Evolutionary conservation across 2,888 invertebrate species (phyloP).

Genomic region (Apotomis betuletana): DNA sequence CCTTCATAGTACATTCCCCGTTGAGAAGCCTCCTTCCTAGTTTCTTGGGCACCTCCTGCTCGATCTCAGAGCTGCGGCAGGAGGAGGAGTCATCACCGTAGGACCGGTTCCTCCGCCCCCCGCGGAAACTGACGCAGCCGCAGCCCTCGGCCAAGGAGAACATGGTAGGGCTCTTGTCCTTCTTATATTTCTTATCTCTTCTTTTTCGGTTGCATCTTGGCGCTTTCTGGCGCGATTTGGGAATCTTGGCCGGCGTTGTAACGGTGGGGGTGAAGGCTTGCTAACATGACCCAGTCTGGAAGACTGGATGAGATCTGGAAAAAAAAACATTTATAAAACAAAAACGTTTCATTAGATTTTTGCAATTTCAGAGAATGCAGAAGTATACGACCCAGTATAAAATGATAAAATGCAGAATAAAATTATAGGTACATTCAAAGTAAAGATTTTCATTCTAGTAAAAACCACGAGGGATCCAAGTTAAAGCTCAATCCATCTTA

Average conservation of each 20-base stretch:
- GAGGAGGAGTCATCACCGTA: conserved; percentile 77
- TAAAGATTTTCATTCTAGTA: background rate
- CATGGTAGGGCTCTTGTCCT: conserved; percentile 79
- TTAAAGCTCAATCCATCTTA: background rate
- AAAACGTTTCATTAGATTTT: too few species aligned
- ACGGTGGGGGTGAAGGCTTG: conserved; percentile 27
- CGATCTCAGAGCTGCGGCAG: conserved; percentile 79
- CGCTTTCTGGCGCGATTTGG: conserved; percentile 69
- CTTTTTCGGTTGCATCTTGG: conserved; percentile 78
- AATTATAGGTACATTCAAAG: too few species aligned
- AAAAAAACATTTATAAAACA: background rate
- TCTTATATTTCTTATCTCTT: conserved; percentile 76
- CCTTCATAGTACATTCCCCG: conserved; percentile 79
- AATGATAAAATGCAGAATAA: too few species aligned
- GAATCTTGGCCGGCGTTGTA: conserved; percentile 63
- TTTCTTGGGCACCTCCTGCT: conserved; percentile 76
- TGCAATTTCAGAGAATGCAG: background rate
- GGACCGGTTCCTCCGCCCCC: conserved; percentile 68
- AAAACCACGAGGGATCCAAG: background rate
- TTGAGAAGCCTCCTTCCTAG: conserved; percentile 67
- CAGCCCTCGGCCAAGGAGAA: conserved; percentile 79
- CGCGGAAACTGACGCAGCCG: conserved; percentile 76
- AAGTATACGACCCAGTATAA: background rate
- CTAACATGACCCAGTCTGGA: conserved; percentile 51
- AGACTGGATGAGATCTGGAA: conserved; percentile 51